Conservation (phyloP, 1,140 invertebrate species). For the Drosophila bipectinata region DNA sequence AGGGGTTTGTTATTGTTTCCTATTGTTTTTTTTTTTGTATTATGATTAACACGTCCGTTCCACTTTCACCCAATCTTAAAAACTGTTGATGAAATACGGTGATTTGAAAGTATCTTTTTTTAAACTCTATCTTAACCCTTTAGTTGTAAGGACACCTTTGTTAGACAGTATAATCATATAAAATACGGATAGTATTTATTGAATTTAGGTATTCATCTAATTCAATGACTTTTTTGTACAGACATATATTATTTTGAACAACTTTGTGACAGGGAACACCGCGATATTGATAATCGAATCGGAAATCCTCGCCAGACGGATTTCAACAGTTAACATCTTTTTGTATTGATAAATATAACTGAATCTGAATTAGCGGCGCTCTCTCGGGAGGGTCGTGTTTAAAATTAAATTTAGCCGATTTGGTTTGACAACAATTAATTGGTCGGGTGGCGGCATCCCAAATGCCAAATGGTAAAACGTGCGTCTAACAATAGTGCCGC, state of each 20-base stretch:
- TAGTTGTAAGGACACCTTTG: background rate
- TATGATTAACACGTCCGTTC: background rate
- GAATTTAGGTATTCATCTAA: background rate
- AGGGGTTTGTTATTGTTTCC: background rate
- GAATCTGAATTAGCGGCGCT: constrained; percentile 21
- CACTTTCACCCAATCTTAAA: background rate
- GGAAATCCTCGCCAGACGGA: background rate
- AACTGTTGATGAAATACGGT: background rate
- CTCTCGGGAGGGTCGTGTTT: constrained; percentile 29
- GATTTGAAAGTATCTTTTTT: too few relatives aligned
- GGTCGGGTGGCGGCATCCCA: constrained; percentile 24
- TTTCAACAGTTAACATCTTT: constrained; percentile 24
- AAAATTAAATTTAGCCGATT: constrained; percentile 71
- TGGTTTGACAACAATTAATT: constrained; percentile 67
- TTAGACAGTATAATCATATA: background rate
- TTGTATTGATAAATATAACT: constrained; percentile 35
- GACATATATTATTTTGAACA: background rate
- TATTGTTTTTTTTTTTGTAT: background rate
- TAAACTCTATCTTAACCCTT: background rate
- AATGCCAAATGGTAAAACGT: constrained; percentile 43
- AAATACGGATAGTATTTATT: background rate
- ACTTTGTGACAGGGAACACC: too few relatives aligned
- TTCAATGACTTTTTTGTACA: background rate
- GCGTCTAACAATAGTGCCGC: constrained; percentile 69
- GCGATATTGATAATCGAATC: constrained; percentile 9